Percentiles rank a stretch among this genome's conserved stretches.
phyloP scores from a whole-genome alignment of 2,888 invertebrate genomes.

The Cheilosia scutellata region DNA sequence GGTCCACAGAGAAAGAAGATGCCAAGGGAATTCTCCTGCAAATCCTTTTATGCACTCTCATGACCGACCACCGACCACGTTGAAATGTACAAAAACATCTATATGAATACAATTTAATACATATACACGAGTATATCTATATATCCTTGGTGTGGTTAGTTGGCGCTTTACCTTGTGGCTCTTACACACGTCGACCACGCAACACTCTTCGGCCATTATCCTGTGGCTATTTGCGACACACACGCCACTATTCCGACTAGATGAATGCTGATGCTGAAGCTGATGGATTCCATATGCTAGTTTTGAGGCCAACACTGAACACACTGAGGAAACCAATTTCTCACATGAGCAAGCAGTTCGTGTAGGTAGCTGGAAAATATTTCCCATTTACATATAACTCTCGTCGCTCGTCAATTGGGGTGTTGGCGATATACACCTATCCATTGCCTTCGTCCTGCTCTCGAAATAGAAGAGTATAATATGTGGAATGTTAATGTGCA shows the following conservation, averaged over 20 bases:
- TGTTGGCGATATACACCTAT: not conserved
- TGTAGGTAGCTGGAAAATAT: slow-evolving; percentile 48
- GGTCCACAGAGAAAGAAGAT: not conserved
- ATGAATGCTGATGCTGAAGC: not conserved
- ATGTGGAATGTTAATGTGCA: slow-evolving; percentile 13
- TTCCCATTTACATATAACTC: slow-evolving; percentile 26
- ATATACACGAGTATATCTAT: not conserved
- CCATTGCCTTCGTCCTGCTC: not conserved
- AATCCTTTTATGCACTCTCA: slow-evolving; percentile 1
- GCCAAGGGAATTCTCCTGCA: not conserved
- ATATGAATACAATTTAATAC: slow-evolving; percentile 12
- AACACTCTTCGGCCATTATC: not conserved
- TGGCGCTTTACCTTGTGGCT: slow-evolving; percentile 9
- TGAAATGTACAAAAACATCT: slow-evolving; percentile 5
- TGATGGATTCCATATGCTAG: not conserved
- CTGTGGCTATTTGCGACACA: slow-evolving; percentile 34
- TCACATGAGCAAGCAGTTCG: slow-evolving; percentile 44
- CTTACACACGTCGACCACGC: not conserved
- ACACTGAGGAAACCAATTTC: slow-evolving; percentile 53
- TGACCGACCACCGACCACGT: not conserved
- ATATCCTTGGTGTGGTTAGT: not conserved
- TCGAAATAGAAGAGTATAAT: not conserved
- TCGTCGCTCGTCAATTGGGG: not conserved
- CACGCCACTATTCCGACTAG: not conserved
- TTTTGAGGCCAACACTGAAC: not conserved